These are phyloP conservation scores for Agrochola macilenta DNA, from an alignment of 2,888 invertebrate genomes.

Conservation along the genomic window DNA sequence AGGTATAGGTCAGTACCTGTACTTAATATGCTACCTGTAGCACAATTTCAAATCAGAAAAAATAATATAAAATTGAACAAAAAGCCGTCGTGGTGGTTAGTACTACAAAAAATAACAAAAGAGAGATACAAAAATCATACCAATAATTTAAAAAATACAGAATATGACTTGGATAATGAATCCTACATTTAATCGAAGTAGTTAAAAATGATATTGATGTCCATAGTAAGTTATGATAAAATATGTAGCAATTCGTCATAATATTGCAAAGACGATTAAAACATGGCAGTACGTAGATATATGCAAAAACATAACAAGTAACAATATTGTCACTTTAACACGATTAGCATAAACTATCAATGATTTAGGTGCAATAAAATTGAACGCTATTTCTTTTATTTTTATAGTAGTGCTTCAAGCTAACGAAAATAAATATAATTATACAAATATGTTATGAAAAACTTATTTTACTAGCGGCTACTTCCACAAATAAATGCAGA, in stretches of 20 bases:
- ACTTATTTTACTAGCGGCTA: not conserved
- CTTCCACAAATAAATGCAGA: no score
- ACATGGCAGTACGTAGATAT: not conserved
- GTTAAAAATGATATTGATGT: not conserved
- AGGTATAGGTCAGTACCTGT: not conserved
- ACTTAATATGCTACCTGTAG: not conserved
- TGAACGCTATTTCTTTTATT: not conserved
- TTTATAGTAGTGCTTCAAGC: not conserved
- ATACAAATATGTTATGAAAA: not conserved
- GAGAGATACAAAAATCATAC: not conserved
- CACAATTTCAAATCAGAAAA: not conserved
- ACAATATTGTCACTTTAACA: not conserved
- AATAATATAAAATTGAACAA: not conserved
- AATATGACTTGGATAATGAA: not conserved
- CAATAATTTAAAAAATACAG: not conserved
- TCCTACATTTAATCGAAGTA: not conserved
- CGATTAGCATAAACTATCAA: slow-evolving; percentile 13
- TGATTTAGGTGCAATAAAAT: slow-evolving; percentile 8
- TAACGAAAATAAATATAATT: not conserved
- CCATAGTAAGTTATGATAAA: not conserved
- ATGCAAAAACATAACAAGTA: not conserved
- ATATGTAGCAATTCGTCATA: not conserved
- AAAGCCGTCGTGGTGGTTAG: not conserved
- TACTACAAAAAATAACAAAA: not conserved
- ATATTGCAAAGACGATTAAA: no score